A percentile compares a stretch with the other conserved stretches of the same genome.
phyloP scores from a whole-genome alignment of 2,888 invertebrate species.

The Smittia sp. region DNA sequence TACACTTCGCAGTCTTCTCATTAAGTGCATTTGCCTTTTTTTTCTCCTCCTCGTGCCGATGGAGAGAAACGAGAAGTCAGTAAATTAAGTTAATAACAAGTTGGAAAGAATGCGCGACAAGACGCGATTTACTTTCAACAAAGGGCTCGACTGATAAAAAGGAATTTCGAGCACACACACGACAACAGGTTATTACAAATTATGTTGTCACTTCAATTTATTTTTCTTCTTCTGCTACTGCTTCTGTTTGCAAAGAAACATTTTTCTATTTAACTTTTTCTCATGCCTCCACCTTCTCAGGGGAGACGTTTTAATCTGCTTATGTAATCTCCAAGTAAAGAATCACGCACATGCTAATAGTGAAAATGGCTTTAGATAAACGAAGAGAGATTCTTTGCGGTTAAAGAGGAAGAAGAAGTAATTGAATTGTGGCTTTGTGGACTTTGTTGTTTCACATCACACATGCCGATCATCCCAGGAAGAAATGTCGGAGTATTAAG shows the following conservation, averaged over 20 bases:
- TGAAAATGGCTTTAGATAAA: background rate
- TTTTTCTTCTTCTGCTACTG: background rate
- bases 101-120: background rate
- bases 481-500: too few species aligned
- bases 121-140: background rate
- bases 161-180: background rate
- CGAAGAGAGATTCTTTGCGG: too few species aligned
- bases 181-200: constrained; percentile 32
- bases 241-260: background rate
- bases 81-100: constrained; percentile 12
- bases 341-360: constrained; percentile 4
- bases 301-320: constrained; percentile 14
- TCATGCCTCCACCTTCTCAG: background rate
- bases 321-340: background rate
- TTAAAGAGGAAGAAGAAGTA: background rate
- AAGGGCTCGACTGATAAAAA: background rate
- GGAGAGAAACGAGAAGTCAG: background rate
- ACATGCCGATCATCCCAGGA: too few species aligned
- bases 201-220: constrained; percentile 18
- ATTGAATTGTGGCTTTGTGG: constrained; percentile 1
- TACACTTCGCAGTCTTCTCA: constrained; percentile 14
- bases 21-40: background rate
- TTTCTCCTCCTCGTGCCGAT: background rate
- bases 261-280: background rate
- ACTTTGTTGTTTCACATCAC: background rate